Evolutionary conservation across 2,113 vertebrate genomes (phyloP).

Genomic region (Cebidichthys violaceus): DNA sequence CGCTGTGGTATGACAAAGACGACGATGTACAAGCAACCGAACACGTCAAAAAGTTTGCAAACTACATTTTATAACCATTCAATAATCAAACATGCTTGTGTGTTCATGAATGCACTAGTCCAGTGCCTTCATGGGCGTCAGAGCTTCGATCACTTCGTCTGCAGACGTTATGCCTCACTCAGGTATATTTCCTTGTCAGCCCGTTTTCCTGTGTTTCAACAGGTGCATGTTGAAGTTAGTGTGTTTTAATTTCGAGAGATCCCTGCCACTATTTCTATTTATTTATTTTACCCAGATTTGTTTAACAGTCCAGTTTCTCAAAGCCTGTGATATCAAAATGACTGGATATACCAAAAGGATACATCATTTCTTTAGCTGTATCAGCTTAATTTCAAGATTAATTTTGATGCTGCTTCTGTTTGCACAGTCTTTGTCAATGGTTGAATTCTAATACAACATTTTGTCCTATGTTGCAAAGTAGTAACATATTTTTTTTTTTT

Average conservation of each 20-base stretch:
- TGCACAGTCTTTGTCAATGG: not conserved
- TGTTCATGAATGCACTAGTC: too few relatives aligned
- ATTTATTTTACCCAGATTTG: not conserved
- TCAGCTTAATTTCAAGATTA: not conserved
- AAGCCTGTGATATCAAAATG: not conserved
- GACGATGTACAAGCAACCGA: not conserved
- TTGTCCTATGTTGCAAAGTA: constrained; percentile 21
- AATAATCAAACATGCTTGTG: not conserved
- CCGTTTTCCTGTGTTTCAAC: not conserved
- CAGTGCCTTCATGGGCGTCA: not conserved
- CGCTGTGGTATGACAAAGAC: not conserved
- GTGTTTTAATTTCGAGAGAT: not conserved
- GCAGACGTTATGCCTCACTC: constrained; percentile 27
- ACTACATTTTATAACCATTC: not conserved
- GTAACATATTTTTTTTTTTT: not conserved
- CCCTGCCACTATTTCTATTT: too few relatives aligned
- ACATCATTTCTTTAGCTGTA: not conserved
- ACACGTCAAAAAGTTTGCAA: not conserved
- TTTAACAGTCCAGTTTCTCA: not conserved
- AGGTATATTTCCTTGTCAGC: not conserved
- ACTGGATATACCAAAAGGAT: not conserved
- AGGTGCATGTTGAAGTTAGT: not conserved
- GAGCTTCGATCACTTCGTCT: not conserved
- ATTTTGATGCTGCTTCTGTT: not conserved
- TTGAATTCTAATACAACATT: not conserved